A percentile compares a stretch with the other conserved stretches of the same genome.
Conservation (phyloP, 2,797 vertebrate genomes). For the Melanotaenia maccullochi region DNA sequence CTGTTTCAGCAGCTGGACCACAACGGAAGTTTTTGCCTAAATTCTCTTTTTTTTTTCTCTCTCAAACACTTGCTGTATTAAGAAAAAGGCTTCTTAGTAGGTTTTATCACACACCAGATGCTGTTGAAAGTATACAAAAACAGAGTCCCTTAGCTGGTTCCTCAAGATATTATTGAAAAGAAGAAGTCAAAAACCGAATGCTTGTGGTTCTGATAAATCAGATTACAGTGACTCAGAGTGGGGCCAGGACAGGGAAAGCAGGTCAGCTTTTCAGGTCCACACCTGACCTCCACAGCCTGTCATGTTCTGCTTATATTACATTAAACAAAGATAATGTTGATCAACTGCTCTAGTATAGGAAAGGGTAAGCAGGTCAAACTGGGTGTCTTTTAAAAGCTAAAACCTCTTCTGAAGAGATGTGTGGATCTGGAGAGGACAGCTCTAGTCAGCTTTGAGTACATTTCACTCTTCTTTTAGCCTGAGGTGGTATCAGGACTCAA, state of each 20-base stretch:
- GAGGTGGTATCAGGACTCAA: conserved; percentile 10
- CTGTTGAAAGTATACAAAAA: not conserved
- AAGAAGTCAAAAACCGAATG: not conserved
- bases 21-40: not conserved
- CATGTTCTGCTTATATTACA: conserved; percentile 35
- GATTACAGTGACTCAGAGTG: not conserved
- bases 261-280: conserved; percentile 16
- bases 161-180: not conserved
- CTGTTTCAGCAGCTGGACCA: conserved; percentile 43
- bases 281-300: not conserved
- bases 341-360: conserved; percentile 3
- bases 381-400: conserved; percentile 13
- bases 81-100: not conserved
- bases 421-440: not conserved
- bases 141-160: not conserved
- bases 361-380: conserved; percentile 2
- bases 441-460: not conserved
- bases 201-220: not conserved
- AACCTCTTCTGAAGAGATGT: not conserved
- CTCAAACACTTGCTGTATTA: not conserved
- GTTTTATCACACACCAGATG: not conserved
- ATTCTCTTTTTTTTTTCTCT: not conserved
- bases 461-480: conserved; percentile 22
- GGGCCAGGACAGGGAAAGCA: not conserved
- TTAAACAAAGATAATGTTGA: conserved; percentile 30